phyloP scores from a whole-genome alignment of 2,113 vertebrate genomes.

The Pyrgilauda ruficollis region DNA sequence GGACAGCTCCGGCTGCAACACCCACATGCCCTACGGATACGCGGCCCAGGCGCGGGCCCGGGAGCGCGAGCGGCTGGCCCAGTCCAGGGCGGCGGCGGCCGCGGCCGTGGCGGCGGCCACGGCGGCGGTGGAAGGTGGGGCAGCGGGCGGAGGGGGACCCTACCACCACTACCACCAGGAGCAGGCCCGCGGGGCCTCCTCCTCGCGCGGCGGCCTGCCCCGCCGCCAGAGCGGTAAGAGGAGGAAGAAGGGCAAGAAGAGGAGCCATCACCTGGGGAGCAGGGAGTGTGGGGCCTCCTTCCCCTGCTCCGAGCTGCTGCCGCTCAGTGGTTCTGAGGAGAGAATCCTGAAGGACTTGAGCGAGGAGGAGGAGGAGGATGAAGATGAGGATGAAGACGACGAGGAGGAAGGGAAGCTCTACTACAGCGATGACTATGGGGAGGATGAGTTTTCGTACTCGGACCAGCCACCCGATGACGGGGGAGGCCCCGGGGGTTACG shows the following conservation, averaged over 20 bases:
- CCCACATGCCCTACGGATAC: constrained; percentile 93
- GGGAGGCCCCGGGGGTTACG: constrained; percentile 77
- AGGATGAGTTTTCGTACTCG: constrained; percentile 83
- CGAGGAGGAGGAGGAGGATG: constrained; percentile 86
- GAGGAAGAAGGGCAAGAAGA: constrained; percentile 53
- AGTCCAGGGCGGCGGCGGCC: constrained; percentile 79
- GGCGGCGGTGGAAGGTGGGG: constrained; percentile 76
- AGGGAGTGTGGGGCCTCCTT: constrained; percentile 72
- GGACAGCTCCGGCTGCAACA: constrained; percentile 92
- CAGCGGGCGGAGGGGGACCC: constrained; percentile 68
- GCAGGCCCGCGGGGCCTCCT: constrained; percentile 73
- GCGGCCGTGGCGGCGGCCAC: constrained; percentile 78
- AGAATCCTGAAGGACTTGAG: constrained; percentile 92
- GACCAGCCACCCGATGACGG: constrained; percentile 82
- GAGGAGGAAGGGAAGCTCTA: constrained; percentile 81
- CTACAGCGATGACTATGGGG: constrained; percentile 82
- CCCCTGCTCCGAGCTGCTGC: constrained; percentile 90
- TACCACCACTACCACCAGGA: constrained; percentile 84
- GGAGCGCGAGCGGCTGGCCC: constrained; percentile 83
- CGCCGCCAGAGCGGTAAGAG: constrained; percentile 67
- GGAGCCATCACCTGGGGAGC: constrained; percentile 56
- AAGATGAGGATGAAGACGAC: constrained; percentile 75
- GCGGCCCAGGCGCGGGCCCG: constrained; percentile 86
- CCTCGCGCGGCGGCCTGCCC: constrained; percentile 64
- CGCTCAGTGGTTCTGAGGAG: constrained; percentile 90